Conservation (phyloP, 2,113 vertebrate genomes). For the Burhinus bistriatus region DNA sequence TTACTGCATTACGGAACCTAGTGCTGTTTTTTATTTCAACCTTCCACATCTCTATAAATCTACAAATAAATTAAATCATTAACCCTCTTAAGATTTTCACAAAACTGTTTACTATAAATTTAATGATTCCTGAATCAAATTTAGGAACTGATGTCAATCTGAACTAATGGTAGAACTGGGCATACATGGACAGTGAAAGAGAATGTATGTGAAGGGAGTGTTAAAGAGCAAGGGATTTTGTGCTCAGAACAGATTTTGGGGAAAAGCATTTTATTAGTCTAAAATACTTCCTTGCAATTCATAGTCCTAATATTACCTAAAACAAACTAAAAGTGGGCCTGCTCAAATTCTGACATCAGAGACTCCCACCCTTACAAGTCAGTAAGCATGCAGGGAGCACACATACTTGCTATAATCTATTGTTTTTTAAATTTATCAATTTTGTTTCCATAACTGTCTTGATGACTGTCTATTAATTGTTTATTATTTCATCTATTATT, state of each 20-base stretch:
- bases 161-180: slow-evolving; percentile 67
- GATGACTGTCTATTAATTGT: not conserved
- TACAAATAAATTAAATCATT: not conserved
- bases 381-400: not conserved
- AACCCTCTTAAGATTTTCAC: not conserved
- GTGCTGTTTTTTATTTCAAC: not conserved
- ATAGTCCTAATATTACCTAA: not conserved
- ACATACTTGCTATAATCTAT: not conserved
- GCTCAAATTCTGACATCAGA: not conserved
- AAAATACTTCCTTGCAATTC: not conserved
- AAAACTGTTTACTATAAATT: slow-evolving; percentile 58
- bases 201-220: not conserved
- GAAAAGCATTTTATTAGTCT: not conserved
- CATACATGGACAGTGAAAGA: not conserved
- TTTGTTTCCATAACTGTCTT: not conserved
- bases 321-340: not conserved
- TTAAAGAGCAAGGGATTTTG: not conserved
- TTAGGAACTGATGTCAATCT: slow-evolving; percentile 75
- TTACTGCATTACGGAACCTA: not conserved
- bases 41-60: not conserved
- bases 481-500: not conserved
- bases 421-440: not conserved
- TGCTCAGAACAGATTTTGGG: not conserved
- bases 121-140: slow-evolving; percentile 68
- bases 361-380: not conserved